Evolutionary conservation across 2,888 invertebrate genomes (phyloP).

Genomic region (Abrostola tripartita): DNA sequence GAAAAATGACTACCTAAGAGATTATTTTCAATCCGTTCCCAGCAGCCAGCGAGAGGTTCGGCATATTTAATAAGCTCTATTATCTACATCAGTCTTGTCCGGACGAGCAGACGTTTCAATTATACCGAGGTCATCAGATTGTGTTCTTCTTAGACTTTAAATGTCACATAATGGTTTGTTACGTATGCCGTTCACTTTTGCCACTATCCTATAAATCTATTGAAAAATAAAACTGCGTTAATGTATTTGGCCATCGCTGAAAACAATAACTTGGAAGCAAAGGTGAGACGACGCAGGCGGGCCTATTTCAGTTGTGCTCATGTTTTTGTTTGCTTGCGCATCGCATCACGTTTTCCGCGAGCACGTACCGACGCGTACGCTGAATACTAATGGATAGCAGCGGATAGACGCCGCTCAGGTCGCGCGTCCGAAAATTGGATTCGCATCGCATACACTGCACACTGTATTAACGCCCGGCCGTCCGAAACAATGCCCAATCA

Average conservation of each 20-base stretch:
- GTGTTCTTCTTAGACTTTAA: slow-evolving; percentile 56
- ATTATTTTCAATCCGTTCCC: slow-evolving; percentile 80
- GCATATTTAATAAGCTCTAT: slow-evolving; percentile 81
- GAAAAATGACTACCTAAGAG: slow-evolving; percentile 77
- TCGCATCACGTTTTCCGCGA: slow-evolving; percentile 74
- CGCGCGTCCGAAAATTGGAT: slow-evolving; percentile 79
- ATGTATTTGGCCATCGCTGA: slow-evolving; percentile 30
- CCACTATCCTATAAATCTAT: background rate
- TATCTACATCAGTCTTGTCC: slow-evolving; percentile 74
- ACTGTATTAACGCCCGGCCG: slow-evolving; percentile 68
- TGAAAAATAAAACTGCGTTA: slow-evolving; percentile 29
- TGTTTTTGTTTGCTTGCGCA: slow-evolving; percentile 79
- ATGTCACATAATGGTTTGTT: slow-evolving; percentile 19
- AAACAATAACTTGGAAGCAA: slow-evolving; percentile 62
- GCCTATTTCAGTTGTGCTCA: slow-evolving; percentile 70
- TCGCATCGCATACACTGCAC: slow-evolving; percentile 74
- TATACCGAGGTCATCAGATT: slow-evolving; percentile 65
- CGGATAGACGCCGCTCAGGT: slow-evolving; percentile 68
- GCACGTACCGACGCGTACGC: slow-evolving; percentile 70
- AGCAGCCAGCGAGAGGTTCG: slow-evolving; percentile 71
- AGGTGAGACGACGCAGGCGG: slow-evolving; percentile 60
- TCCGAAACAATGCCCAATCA: slow-evolving; percentile 84
- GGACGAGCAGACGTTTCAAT: slow-evolving; percentile 77
- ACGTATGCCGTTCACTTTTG: slow-evolving; percentile 17
- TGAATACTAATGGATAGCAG: slow-evolving; percentile 77